Evolutionary conservation across 2,113 vertebrate species (phyloP).

Genomic region (Spermophilus dauricus): DNA sequence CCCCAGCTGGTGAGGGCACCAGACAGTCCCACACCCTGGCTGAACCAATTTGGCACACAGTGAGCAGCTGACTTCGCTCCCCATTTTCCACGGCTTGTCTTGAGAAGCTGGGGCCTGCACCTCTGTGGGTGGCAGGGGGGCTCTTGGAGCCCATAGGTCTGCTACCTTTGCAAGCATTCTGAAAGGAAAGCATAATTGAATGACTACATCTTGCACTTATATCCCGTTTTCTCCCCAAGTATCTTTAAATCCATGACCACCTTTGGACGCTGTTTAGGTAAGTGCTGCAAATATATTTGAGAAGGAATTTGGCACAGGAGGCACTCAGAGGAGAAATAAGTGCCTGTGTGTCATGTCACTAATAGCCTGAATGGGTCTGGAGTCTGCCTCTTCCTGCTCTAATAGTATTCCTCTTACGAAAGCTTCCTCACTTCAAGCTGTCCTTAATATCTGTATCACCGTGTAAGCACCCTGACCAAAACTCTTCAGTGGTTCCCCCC

Average conservation of each 20-base stretch:
- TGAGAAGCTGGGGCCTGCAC: not conserved
- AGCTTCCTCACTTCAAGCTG: not conserved
- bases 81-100: conserved; percentile 44
- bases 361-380: not conserved
- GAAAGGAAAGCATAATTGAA: not conserved
- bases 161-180: not conserved
- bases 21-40: conserved; percentile 67
- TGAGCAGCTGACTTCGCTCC: conserved; percentile 30
- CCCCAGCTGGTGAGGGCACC: conserved; percentile 42
- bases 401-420: not conserved
- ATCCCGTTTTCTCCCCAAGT: not conserved
- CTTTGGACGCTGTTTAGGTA: not conserved
- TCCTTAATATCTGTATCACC: not conserved
- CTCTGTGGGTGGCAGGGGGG: conserved; percentile 29
- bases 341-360: not conserved
- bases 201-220: not conserved
- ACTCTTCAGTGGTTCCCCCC: not conserved
- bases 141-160: not conserved
- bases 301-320: not conserved
- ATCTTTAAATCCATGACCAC: not conserved
- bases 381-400: not conserved
- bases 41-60: conserved; percentile 73
- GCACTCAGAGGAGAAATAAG: not conserved
- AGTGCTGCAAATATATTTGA: not conserved
- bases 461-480: not conserved